A percentile compares a stretch with the other conserved stretches of the same genome.
Evolutionary conservation across 2,797 vertebrate genomes (phyloP).

Genomic region (Crocodylus rhombifer): DNA sequence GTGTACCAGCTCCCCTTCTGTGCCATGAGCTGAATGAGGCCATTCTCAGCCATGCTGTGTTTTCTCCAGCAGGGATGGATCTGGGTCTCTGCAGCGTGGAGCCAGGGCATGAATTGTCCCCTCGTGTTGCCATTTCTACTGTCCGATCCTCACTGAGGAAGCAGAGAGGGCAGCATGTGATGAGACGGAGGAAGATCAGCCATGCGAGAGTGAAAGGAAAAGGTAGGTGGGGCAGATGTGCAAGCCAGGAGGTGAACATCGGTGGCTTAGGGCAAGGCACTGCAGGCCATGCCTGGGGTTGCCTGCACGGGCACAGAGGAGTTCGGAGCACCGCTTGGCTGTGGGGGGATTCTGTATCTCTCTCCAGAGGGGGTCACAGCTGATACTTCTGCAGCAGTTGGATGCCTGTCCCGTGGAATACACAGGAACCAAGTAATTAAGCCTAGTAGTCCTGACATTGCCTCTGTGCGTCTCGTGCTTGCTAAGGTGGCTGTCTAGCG

Average conservation of each 20-base stretch:
- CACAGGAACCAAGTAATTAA: neutral
- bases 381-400: too few relatives aligned
- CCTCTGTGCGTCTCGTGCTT: neutral
- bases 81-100: neutral
- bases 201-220: conserved; percentile 6
- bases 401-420: too few relatives aligned
- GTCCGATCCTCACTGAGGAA: accelerated
- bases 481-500: neutral
- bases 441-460: neutral
- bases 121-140: accelerated
- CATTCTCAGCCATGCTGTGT: neutral
- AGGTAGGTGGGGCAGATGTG: conserved; percentile 23
- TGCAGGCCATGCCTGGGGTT: neutral
- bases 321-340: too few relatives aligned
- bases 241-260: too few relatives aligned
- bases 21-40: neutral
- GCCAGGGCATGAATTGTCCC: neutral
- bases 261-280: accelerated
- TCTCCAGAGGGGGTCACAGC: too few relatives aligned
- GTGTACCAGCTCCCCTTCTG: neutral
- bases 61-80: conserved; percentile 22
- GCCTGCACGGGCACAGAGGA: too few relatives aligned
- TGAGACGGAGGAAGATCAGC: conserved; percentile 64
- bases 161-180: neutral
- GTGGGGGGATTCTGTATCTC: too few relatives aligned